Conservation (phyloP, 2,113 vertebrate genomes). For the Calyptomena viridis region DNA sequence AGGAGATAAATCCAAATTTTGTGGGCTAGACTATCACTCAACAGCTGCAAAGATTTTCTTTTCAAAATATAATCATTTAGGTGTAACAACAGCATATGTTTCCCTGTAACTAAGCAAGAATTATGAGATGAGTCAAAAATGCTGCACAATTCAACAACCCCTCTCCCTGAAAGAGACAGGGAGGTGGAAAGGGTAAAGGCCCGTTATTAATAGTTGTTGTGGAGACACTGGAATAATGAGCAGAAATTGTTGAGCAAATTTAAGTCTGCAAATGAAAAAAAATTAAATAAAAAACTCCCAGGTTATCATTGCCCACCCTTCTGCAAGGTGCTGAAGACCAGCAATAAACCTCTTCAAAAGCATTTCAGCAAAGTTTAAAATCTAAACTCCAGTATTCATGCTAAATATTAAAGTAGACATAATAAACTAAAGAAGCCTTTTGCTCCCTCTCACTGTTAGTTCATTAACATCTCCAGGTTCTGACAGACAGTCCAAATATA, state of each 20-base stretch:
- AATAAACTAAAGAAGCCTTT: neutral
- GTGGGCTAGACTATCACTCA: neutral
- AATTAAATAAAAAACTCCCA: neutral
- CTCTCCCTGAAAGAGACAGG: neutral
- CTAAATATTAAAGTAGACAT: neutral
- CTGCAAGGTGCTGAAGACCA: neutral
- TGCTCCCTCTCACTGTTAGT: neutral
- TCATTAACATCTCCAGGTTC: neutral
- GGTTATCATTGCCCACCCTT: neutral
- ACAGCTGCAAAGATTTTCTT: neutral
- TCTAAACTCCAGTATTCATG: neutral
- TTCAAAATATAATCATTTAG: neutral
- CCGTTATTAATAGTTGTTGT: neutral
- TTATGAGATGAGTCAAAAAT: neutral
- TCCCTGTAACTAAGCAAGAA: neutral
- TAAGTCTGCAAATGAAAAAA: neutral
- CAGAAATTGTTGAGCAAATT: neutral
- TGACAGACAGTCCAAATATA: neutral
- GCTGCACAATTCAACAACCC: neutral
- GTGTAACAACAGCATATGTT: neutral
- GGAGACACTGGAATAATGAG: neutral
- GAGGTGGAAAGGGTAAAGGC: neutral
- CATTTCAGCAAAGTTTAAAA: neutral
- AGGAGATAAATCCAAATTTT: neutral
- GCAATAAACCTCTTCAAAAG: neutral